Evolutionary conservation across 2,113 vertebrate species (phyloP), one percentile per base, ranked within the genome.

Genomic region (Anoplopoma fimbria): DNA sequence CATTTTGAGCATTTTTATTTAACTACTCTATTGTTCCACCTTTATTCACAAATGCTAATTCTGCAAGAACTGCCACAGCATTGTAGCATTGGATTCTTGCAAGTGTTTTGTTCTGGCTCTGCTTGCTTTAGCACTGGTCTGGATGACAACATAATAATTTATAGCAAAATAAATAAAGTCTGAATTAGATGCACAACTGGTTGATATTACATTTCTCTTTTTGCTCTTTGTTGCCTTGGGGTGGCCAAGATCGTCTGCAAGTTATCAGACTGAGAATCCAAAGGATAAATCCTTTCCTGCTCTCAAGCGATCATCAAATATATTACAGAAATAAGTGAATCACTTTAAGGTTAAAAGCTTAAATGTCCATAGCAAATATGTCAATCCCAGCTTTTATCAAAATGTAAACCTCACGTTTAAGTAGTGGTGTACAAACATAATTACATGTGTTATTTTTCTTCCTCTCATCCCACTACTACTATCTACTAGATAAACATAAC

Each of bases 31-130:
- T 88, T 90, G 69, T 88, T 88, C 69, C 6, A 47, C 36, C 53
- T 70, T 81, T 64, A 84, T 73, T 81, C 82, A 71, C 53, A 67
- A 85, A 82, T 81, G 65, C 84, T 84, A 79, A 88, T 82, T 77
- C 64, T 72, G 71, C 75, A 83, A 78, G 49, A 86, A 73, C 25
- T 81, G 42, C 75, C 19, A 14, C 25, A 58, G 27, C 70, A 29
- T 72, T 80, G 72, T 33, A 83, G 36, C 33, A 61, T 69, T 14
- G 6, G 76, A 40, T 38, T 25, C 64, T 45, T 34, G 10, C 6
- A 45, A 76, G 78, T 82, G 62, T 76, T 72, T 27, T 47, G 38
- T 29, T 88, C 64, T 57, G 58, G 74, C 67, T 84, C 65, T 34
- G 7, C 60, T 83, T 40, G 25, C 63, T 73, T 82, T 57, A 75